These are phyloP conservation scores for Mimas tiliae DNA, from an alignment of 2,888 invertebrate genomes.

Conservation along the genomic window DNA sequence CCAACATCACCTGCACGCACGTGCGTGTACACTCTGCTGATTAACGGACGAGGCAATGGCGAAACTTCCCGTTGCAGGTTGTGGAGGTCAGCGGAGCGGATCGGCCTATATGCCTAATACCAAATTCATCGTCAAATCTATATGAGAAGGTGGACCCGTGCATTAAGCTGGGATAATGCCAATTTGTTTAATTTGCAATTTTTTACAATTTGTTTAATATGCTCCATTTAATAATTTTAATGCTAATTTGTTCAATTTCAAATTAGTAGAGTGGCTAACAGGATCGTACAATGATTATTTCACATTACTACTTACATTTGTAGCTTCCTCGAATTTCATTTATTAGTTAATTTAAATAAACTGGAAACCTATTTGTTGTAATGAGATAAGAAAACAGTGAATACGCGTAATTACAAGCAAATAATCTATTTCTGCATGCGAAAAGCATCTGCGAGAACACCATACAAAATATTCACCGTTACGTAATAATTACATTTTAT, in stretches of 20 bases:
- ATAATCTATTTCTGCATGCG: conserved; percentile 14
- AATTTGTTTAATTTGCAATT: no score
- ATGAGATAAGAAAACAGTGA: neutral
- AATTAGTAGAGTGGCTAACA: neutral
- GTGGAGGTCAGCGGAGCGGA: no score
- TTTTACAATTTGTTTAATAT: no score
- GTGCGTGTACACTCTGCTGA: no score
- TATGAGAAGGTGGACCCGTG: no score
- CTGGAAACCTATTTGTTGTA: neutral
- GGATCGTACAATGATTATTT: neutral
- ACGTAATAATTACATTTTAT: conserved; percentile 21
- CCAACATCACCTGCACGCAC: no score
- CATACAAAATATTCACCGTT: conserved; percentile 10
- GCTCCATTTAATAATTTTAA: no score
- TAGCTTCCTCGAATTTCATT: neutral
- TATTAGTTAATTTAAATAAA: neutral
- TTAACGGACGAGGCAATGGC: no score
- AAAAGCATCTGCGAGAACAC: neutral
- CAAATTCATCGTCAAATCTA: no score
- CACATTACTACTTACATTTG: neutral
- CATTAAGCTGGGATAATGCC: no score
- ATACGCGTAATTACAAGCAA: conserved; percentile 6
- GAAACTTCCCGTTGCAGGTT: no score
- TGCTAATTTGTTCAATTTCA: neutral
- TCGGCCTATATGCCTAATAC: no score